Evolutionary conservation across 2,797 vertebrate species (phyloP).

Genomic region (Myotis findleyi): DNA sequence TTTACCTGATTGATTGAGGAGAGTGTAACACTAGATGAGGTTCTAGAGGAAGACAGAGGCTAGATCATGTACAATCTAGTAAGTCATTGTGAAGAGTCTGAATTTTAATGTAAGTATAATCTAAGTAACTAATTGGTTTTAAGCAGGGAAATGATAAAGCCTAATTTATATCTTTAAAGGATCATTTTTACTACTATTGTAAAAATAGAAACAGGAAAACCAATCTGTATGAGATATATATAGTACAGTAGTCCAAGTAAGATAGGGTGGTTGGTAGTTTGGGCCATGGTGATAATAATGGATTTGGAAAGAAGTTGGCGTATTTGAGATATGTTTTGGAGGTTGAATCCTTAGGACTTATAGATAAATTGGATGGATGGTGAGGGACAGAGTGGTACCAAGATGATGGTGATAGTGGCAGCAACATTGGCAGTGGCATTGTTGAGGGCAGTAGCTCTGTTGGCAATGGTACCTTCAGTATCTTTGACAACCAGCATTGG

Average conservation of each 20-base stretch:
- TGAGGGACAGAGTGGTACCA: background rate
- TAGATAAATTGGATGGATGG: background rate
- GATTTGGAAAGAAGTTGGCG: slow-evolving; percentile 1
- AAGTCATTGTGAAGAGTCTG: slow-evolving; percentile 23
- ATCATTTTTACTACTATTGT: background rate
- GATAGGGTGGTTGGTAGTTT: background rate
- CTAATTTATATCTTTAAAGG: slow-evolving; percentile 53
- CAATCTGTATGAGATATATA: background rate
- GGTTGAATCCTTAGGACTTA: background rate
- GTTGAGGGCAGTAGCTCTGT: slow-evolving; percentile 4
- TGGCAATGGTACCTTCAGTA: background rate
- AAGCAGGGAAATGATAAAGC: slow-evolving; percentile 12
- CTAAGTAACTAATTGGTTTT: slow-evolving; percentile 47
- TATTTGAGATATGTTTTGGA: slow-evolving; percentile 31
- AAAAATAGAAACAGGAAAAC: slow-evolving; percentile 30
- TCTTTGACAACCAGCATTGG: slow-evolving; percentile 18
- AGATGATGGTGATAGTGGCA: background rate
- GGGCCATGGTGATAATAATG: background rate
- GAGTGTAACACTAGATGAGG: background rate
- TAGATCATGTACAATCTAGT: background rate
- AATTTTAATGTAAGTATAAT: slow-evolving; percentile 31
- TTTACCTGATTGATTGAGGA: background rate
- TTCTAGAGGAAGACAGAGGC: background rate
- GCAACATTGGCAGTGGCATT: background rate
- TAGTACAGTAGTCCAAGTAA: background rate